Percentiles rank a stretch among this genome's conserved stretches.
Conservation (phyloP, 2,888 invertebrate species). For the Dicyrtoma fusca region DNA sequence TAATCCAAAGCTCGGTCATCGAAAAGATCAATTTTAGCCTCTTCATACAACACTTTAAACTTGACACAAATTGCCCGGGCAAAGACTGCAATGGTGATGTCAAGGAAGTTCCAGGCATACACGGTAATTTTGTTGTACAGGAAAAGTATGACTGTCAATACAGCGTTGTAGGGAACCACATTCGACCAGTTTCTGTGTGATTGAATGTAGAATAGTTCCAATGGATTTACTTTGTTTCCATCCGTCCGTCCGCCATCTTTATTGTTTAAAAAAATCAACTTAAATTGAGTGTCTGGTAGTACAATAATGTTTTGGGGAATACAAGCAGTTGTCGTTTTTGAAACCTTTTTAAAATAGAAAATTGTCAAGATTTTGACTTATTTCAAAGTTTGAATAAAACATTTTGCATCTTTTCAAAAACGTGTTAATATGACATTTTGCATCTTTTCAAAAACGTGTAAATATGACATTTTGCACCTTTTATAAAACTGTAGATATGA, state of each 20-base stretch:
- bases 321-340: neutral
- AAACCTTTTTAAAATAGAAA: no score
- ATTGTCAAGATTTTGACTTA: no score
- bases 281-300: no score
- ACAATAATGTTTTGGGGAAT: neutral
- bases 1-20: no score
- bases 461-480: no score
- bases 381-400: no score
- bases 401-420: no score
- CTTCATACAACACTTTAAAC: slow-evolving; percentile 21
- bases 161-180: slow-evolving; percentile 19
- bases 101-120: slow-evolving; percentile 32
- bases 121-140: slow-evolving; percentile 16
- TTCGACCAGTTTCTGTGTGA: slow-evolving; percentile 19
- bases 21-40: slow-evolving; percentile 1
- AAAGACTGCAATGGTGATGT: slow-evolving; percentile 24
- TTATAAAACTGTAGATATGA: no score
- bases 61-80: slow-evolving; percentile 29
- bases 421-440: no score
- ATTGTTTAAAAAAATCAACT: no score
- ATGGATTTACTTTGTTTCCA: neutral
- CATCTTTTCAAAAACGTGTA: no score
- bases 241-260: no score
- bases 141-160: neutral
- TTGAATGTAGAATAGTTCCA: slow-evolving; percentile 22